Conservation (phyloP, 2,888 invertebrate genomes). For the Lasioglossum calceatum region DNA sequence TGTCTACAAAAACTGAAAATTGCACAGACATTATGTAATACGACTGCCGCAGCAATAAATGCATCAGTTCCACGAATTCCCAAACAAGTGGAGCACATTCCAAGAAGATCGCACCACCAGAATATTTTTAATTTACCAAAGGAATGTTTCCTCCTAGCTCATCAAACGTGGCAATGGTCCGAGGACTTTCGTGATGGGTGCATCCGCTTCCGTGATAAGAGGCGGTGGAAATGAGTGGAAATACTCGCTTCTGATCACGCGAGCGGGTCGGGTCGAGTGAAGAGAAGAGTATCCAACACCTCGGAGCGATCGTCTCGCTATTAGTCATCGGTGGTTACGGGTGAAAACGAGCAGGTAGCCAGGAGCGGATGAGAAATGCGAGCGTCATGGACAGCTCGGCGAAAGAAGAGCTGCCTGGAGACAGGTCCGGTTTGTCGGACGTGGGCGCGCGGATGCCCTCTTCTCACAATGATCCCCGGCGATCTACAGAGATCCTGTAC, state of each 20-base stretch:
- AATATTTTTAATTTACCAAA: background rate
- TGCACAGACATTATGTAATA: no score
- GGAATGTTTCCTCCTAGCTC: background rate
- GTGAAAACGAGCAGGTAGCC: constrained; percentile 58
- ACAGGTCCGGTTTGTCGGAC: constrained; percentile 68
- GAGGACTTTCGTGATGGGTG: background rate
- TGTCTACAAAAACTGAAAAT: no score
- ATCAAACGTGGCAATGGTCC: background rate
- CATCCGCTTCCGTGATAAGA: background rate
- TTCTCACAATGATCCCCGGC: constrained; percentile 78
- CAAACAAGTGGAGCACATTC: background rate
- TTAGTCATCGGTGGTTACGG: constrained; percentile 31
- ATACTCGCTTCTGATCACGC: background rate
- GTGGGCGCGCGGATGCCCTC: constrained; percentile 77
- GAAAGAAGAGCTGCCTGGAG: constrained; percentile 56
- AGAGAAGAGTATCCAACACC: background rate
- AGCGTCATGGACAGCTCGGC: constrained; percentile 42
- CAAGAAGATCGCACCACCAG: background rate
- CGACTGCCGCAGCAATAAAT: no score
- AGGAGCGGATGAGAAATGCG: constrained; percentile 46
- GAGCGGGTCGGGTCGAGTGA: background rate
- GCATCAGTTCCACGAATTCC: background rate
- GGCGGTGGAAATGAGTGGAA: background rate
- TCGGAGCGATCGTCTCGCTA: constrained; percentile 31
- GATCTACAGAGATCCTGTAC: constrained; percentile 73